A percentile compares a stretch with the other conserved stretches of the same genome.
Conservation (phyloP, 2,113 vertebrate species). For the Mirounga angustirostris region DNA sequence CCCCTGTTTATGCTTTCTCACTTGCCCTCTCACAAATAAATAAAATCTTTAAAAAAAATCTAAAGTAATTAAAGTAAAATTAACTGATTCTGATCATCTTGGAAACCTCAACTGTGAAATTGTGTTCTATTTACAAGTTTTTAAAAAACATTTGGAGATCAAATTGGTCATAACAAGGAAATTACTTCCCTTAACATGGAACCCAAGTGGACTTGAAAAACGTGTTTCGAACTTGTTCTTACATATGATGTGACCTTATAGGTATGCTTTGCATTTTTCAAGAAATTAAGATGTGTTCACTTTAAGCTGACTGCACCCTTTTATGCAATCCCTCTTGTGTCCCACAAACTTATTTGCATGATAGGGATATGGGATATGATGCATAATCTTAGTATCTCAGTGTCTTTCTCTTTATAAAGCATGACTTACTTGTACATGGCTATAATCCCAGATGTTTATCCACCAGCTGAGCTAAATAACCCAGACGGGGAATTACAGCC, state of each 20-base stretch:
- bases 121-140: background rate
- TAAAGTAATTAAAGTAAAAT: slow-evolving; percentile 34
- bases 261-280: background rate
- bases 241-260: background rate
- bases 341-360: background rate
- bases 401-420: slow-evolving; percentile 54
- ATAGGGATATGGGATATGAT: background rate
- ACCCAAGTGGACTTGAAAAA: background rate
- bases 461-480: background rate
- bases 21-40: background rate
- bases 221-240: background rate
- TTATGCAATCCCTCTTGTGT: background rate
- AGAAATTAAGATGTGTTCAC: slow-evolving; percentile 30
- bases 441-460: background rate
- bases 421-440: background rate
- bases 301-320: background rate
- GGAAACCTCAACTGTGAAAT: slow-evolving; percentile 37
- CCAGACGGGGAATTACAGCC: background rate
- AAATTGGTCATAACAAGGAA: background rate
- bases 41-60: background rate
- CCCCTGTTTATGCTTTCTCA: background rate
- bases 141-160: background rate
- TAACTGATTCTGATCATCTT: background rate
- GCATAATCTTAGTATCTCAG: background rate
- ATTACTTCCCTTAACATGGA: background rate